phyloP scores from a whole-genome alignment of 2,113 vertebrate species.

The Oceanodroma tethys region DNA sequence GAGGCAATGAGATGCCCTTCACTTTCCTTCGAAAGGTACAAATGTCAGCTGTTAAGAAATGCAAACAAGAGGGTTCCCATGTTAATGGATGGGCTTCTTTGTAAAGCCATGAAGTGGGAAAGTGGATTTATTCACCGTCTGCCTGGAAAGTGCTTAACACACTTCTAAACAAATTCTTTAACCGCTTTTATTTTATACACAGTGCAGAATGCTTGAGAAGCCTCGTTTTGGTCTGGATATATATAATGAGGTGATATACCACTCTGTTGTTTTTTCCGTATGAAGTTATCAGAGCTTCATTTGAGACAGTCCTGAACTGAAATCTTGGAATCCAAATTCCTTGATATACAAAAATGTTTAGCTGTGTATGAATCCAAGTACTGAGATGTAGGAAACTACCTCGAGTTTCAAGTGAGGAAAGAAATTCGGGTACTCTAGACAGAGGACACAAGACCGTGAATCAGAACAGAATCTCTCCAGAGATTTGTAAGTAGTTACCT shows the following conservation, averaged over 20 bases:
- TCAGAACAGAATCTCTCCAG: background rate
- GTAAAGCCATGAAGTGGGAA: constrained; percentile 64
- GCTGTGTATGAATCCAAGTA: background rate
- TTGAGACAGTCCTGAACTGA: background rate
- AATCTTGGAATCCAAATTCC: background rate
- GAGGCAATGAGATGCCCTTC: constrained; percentile 80
- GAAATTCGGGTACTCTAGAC: background rate
- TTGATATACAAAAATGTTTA: background rate
- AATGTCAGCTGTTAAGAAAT: constrained; percentile 83
- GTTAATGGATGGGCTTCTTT: constrained; percentile 75
- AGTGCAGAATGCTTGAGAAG: background rate
- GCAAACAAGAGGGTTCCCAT: constrained; percentile 76
- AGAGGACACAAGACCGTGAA: background rate
- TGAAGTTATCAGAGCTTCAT: background rate
- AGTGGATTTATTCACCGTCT: constrained; percentile 57
- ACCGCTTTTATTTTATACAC: constrained; percentile 20
- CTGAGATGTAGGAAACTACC: background rate
- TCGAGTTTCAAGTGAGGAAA: background rate
- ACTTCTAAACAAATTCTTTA: constrained; percentile 63
- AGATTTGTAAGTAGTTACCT: background rate
- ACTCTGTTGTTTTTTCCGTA: background rate
- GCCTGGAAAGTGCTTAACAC: constrained; percentile 56
- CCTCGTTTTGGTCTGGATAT: background rate
- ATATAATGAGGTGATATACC: background rate
- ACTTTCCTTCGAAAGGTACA: constrained; percentile 79